Percentiles rank a stretch among this genome's conserved stretches.
Conservation (phyloP, 2,888 invertebrate species). For the Eristalinus aeneus region DNA sequence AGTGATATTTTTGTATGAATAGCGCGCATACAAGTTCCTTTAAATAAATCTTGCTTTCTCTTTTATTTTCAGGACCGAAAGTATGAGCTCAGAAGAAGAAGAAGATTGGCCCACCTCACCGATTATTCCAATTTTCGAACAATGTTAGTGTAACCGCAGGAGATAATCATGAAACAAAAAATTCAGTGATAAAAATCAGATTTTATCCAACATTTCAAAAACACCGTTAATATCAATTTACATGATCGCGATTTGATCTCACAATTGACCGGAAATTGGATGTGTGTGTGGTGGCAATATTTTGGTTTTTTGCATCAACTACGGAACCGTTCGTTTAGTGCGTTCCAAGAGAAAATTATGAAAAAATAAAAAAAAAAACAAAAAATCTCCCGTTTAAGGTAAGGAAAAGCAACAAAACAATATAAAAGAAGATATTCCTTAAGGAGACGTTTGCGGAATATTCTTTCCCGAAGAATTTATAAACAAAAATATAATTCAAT, state of each 20-base stretch:
- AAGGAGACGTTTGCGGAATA: conserved; percentile 36
- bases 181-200: conserved; percentile 6
- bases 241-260: not conserved
- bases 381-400: not conserved
- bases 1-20: not conserved
- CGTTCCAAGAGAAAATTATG: conserved; percentile 25
- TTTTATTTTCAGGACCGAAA: conserved; percentile 82
- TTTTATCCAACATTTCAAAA: conserved; percentile 14
- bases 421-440: not conserved
- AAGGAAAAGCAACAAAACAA: not conserved
- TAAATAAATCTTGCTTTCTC: not conserved
- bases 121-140: conserved; percentile 83
- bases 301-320: conserved; percentile 56
- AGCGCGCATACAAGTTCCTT: not conserved
- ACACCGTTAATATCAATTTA: conserved; percentile 52
- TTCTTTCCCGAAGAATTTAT: conserved; percentile 56
- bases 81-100: conserved; percentile 82
- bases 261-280: conserved; percentile 17
- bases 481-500: conserved; percentile 42
- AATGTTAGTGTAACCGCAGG: conserved; percentile 76
- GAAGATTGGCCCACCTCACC: conserved; percentile 85
- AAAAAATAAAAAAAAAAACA: conserved; percentile 21
- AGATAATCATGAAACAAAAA: conserved; percentile 3
- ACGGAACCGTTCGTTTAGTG: conserved; percentile 41
- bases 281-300: conserved; percentile 32